Conservation (phyloP, 30 jellyfish, hydroid and myxozoan genomes). For the Aurelia aurita region DNA sequence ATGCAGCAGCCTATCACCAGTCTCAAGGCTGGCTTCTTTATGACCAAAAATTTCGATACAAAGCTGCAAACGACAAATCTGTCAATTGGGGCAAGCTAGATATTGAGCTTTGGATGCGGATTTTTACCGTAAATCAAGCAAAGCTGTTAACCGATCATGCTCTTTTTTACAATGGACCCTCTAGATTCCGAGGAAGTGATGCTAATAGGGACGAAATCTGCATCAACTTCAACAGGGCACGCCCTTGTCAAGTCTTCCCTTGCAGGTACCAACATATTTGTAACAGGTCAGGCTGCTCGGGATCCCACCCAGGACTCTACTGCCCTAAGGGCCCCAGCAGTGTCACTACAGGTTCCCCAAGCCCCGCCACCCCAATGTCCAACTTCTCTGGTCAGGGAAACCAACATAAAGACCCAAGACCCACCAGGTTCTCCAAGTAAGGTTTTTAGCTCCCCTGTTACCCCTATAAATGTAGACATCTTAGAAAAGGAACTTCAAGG, state of each 20-base stretch:
- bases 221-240: not conserved
- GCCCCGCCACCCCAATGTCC: no score
- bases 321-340: no score
- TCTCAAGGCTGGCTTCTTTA: slow-evolving; percentile 19
- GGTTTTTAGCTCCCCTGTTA: not conserved
- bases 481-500: not conserved
- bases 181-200: not conserved
- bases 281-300: not conserved
- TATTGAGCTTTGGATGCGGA: not conserved
- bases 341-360: no score
- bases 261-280: not conserved
- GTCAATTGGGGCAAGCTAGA: slow-evolving; percentile 5
- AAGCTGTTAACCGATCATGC: not conserved
- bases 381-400: no score
- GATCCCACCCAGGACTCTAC: not conserved
- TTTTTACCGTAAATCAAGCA: not conserved
- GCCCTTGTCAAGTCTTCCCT: not conserved
- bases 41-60: slow-evolving; percentile 8
- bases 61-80: slow-evolving; percentile 25
- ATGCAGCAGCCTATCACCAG: slow-evolving; percentile 14
- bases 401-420: no score
- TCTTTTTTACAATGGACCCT: not conserved
- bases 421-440: no score
- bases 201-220: not conserved
- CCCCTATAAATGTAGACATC: not conserved